A percentile compares a stretch with the other conserved stretches of the same genome.
These are phyloP conservation scores for Wasmannia auropunctata DNA, from an alignment of 1,140 invertebrate species.

Conservation along the genomic window DNA sequence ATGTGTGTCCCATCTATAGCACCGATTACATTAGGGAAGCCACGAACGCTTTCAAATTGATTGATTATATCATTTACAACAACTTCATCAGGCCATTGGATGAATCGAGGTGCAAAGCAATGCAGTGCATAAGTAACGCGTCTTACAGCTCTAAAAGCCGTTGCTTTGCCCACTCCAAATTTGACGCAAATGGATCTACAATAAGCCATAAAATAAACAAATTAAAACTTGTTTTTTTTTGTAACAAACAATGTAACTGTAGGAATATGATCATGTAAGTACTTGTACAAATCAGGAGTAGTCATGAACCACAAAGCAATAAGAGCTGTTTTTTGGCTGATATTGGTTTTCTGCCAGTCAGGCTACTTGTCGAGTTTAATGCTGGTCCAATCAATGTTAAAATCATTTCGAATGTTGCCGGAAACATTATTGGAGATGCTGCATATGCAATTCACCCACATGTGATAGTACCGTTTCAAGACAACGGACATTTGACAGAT, in stretches of 20 bases:
- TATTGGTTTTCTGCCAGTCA: slow-evolving; percentile 10
- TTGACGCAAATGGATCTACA: not conserved
- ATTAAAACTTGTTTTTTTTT: not conserved
- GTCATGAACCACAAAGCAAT: slow-evolving; percentile 16
- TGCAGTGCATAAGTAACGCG: not conserved
- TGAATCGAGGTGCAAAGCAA: slow-evolving; percentile 10
- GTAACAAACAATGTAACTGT: not conserved
- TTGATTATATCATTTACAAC: not conserved
- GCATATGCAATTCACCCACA: not conserved
- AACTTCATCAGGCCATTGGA: not conserved
- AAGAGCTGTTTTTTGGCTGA: not conserved
- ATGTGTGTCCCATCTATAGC: not conserved
- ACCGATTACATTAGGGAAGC: not conserved
- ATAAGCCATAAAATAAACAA: not conserved
- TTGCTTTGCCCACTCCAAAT: not conserved
- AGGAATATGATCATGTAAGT: too few relatives aligned
- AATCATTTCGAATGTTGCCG: slow-evolving; percentile 7
- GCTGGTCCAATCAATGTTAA: slow-evolving; percentile 13
- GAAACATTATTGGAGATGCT: not conserved
- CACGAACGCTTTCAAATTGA: not conserved
- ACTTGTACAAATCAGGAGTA: slow-evolving; percentile 28
- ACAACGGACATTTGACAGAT: not conserved
- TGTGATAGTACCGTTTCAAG: not conserved
- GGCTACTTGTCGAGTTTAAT: not conserved
- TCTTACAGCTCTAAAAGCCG: slow-evolving; percentile 5